These are phyloP conservation scores for Neoitamus cyanurus DNA, from an alignment of 2,888 invertebrate species.

Conservation along the genomic window DNA sequence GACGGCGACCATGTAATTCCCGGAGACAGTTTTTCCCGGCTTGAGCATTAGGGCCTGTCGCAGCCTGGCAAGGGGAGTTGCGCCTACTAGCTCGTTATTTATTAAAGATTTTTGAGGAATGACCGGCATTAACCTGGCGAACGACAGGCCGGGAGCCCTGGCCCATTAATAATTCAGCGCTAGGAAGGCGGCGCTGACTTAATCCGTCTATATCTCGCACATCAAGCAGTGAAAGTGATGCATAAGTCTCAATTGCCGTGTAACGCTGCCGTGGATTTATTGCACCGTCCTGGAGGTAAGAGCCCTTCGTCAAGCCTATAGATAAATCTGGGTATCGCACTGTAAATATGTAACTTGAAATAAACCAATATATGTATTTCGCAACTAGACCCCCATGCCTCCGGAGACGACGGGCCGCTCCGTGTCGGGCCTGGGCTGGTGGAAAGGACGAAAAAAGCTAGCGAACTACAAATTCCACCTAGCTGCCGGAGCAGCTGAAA, in stretches of 20 bases:
- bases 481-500: slow-evolving; percentile 49
- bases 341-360: slow-evolving; percentile 52
- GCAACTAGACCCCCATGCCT: neutral
- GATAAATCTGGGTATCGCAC: slow-evolving; percentile 41
- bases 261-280: neutral
- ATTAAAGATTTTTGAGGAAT: neutral
- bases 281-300: neutral
- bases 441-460: neutral
- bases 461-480: neutral
- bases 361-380: slow-evolving; percentile 49
- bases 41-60: neutral
- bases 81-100: neutral
- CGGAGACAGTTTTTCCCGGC: neutral
- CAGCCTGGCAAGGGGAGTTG: neutral
- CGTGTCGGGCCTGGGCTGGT: neutral
- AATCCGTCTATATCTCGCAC: slow-evolving; percentile 3
- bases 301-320: neutral
- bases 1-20: neutral
- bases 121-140: neutral
- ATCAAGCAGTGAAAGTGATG: neutral
- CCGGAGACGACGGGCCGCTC: neutral
- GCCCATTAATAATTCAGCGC: neutral
- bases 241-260: neutral
- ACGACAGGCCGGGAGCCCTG: neutral
- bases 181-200: neutral